phyloP scores from a whole-genome alignment of 2,797 vertebrate species.

The Cirrhinus mrigala region DNA sequence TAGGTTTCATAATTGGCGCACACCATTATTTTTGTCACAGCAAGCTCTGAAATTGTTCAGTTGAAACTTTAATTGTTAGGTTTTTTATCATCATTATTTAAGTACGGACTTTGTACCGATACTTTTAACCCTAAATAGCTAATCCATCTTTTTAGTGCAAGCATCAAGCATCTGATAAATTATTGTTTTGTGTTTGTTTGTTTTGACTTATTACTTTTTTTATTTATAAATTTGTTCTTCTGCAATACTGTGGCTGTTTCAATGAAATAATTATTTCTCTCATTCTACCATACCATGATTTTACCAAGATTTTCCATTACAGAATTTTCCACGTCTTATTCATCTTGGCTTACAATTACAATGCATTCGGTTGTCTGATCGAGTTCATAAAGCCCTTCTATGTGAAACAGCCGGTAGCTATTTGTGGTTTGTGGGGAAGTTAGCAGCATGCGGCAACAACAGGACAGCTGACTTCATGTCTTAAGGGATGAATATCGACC shows the following conservation, averaged over 20 bases:
- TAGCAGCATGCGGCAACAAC: neutral
- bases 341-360: neutral
- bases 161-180: neutral
- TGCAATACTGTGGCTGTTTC: neutral
- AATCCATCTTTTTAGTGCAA: neutral
- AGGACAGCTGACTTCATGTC: neutral
- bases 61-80: neutral
- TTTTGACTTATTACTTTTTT: neutral
- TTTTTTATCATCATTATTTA: neutral
- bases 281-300: neutral
- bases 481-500: slow-evolving; percentile 15
- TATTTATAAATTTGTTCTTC: neutral
- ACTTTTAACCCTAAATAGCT: neutral
- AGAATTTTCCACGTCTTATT: neutral
- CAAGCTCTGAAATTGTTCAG: neutral
- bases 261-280: neutral
- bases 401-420: neutral
- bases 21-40: neutral
- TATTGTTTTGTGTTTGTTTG: no score
- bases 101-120: neutral
- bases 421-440: neutral
- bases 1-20: neutral
- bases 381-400: neutral
- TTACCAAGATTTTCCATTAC: neutral
- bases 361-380: neutral